A percentile compares a stretch with the other conserved stretches of the same genome.
phyloP scores from a whole-genome alignment of 2,797 vertebrate genomes.

The Eurystomus glaucurus region DNA sequence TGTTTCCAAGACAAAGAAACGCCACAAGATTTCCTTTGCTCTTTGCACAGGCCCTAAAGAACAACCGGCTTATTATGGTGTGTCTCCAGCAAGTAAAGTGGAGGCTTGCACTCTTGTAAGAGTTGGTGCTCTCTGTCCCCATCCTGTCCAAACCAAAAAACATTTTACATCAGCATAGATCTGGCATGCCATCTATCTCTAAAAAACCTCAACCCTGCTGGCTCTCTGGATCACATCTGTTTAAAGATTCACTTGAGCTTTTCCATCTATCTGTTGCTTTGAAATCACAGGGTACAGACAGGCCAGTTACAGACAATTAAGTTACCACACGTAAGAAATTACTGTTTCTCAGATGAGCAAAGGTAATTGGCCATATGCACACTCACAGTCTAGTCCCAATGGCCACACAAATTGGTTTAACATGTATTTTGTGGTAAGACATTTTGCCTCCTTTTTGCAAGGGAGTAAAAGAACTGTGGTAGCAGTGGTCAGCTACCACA shows the following conservation, averaged over 20 bases:
- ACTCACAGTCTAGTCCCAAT: not conserved
- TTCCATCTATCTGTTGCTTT: not conserved
- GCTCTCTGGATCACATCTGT: not conserved
- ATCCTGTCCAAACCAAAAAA: not conserved
- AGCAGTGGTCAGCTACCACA: not conserved
- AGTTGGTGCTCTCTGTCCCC: not conserved
- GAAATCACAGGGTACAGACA: not conserved
- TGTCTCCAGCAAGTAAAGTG: not conserved
- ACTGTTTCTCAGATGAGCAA: conserved; percentile 1
- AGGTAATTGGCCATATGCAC: not conserved
- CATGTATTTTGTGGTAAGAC: not conserved
- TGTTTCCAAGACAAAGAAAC: not conserved
- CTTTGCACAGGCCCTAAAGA: not conserved
- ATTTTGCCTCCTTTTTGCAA: conserved; percentile 10
- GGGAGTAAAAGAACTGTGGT: not conserved
- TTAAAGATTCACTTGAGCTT: not conserved
- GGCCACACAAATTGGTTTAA: conserved; percentile 19
- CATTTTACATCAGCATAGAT: not conserved
- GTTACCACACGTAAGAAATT: not conserved
- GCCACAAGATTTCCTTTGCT: not conserved
- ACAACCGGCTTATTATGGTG: not conserved
- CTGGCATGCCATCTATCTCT: not conserved
- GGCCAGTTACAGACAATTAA: conserved; percentile 1
- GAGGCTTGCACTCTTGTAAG: not conserved
- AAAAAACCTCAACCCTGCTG: not conserved